Base-by-base conservation (phyloP, 2,888 invertebrate genomes). In the Achlya flavicornis region DNA sequence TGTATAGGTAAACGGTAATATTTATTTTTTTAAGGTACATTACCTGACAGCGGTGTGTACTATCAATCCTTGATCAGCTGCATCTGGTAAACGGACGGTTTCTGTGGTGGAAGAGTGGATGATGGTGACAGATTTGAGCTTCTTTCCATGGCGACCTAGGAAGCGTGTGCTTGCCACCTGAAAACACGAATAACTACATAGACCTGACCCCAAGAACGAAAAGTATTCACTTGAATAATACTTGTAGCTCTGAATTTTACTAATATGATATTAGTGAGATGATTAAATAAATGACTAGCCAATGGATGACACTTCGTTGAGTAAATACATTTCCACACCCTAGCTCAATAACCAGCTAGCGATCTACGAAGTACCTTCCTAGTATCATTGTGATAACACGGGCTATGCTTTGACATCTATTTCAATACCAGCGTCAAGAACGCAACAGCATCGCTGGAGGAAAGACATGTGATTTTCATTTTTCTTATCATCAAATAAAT, bases 101-200 rank as follows among this genome's bases (percentile, higher is more conserved):
- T 98, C 98, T 67, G 97, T 97, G 66, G 97, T 97, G 75, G 97
- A 97, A 85, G 97, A 97, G 95, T 98, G 98, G 83, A 98, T 97
- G 87, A 98, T 97, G 78, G 98, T 98, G 76, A 98, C 96, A 26
- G 97, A 96, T 90, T 97, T 97, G 79, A 97, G 94, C 90, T 98
- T 97, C 87, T 96, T 95, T 89, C 96, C 96, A 72, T 96, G 95
- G 79, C 97, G 98, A 80, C 97, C 97, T 81, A 97, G 94, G 80
- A 97, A 94, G 80, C 96, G 96, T 76, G 97, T 97, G 94, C 97
- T 97, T 83, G 96, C 94, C 80, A 97, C 95, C 97, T 97, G 91
- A 0, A 78, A 80, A 63, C 65, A 69, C n/a, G 67, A 14, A 64
- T 48, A 26, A 38, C 63, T 67, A 67, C 16, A 19, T 0, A 19